Evolutionary conservation across 2,797 vertebrate genomes (phyloP).

Genomic region (Cuniculus paca): DNA sequence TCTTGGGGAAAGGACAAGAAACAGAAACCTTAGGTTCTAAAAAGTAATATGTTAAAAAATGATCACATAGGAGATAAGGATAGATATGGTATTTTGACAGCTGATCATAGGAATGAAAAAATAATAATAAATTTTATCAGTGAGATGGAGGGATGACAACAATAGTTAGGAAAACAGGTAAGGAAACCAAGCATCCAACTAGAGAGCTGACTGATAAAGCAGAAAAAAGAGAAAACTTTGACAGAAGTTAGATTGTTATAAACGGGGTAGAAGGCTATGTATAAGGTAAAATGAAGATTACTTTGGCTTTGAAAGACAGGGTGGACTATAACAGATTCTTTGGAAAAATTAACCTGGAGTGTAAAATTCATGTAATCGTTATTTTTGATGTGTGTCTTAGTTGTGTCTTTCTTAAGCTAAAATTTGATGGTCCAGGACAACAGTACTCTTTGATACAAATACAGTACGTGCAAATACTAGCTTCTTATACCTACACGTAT

Average conservation of each 20-base stretch:
- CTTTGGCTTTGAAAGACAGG: slow-evolving; percentile 28
- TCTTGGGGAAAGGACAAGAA: background rate
- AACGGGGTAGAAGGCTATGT: background rate
- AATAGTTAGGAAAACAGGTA: slow-evolving; percentile 40
- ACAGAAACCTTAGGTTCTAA: slow-evolving; percentile 13
- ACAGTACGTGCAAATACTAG: slow-evolving; percentile 3
- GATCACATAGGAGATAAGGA: background rate
- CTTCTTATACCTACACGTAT: slow-evolving; percentile 11
- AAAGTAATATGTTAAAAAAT: slow-evolving; percentile 19
- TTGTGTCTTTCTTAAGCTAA: slow-evolving; percentile 40
- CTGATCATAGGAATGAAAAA: background rate
- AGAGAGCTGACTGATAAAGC: background rate
- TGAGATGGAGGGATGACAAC: background rate
- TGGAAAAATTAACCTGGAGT: slow-evolving; percentile 29
- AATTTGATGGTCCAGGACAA: slow-evolving; percentile 38
- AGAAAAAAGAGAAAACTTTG: slow-evolving; percentile 51
- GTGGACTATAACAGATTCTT: slow-evolving; percentile 60
- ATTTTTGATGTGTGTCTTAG: slow-evolving; percentile 20
- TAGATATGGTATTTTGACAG: slow-evolving; percentile 1
- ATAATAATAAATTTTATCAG: slow-evolving; percentile 8
- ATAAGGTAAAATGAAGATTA: slow-evolving; percentile 40
- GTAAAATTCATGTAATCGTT: slow-evolving; percentile 51
- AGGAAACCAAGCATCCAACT: slow-evolving; percentile 15
- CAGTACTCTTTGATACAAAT: background rate
- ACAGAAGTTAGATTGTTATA: background rate